Evolutionary conservation across 2,113 vertebrate species (phyloP).

Genomic region (Cygnus atratus): DNA sequence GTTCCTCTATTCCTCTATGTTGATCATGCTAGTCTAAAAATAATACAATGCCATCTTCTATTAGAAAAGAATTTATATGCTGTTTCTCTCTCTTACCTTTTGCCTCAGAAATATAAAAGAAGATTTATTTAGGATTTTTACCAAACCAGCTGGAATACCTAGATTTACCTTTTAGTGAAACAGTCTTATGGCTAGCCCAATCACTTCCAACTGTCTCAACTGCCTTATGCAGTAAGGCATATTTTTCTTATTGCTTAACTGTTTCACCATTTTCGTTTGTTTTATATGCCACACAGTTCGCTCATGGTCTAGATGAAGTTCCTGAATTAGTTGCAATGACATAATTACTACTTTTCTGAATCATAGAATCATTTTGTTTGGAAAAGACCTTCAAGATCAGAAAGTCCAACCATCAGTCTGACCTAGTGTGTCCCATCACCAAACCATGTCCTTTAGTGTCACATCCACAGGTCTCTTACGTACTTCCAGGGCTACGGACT

Average conservation of each 20-base stretch:
- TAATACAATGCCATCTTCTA: background rate
- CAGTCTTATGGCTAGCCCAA: background rate
- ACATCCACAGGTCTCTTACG: too few species aligned
- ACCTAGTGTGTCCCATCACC: background rate
- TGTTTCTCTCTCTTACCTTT: background rate
- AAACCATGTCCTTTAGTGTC: too few species aligned
- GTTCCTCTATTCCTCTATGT: background rate
- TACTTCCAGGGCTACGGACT: too few species aligned
- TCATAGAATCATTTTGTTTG: background rate
- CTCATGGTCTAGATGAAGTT: background rate
- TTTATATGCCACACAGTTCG: background rate
- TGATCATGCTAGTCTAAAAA: background rate
- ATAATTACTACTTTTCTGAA: background rate
- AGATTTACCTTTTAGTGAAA: background rate
- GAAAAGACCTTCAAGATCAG: background rate
- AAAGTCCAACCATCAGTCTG: background rate
- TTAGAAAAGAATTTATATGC: background rate
- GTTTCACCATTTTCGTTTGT: background rate
- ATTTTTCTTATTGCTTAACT: background rate
- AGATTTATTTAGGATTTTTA: background rate
- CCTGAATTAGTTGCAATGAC: background rate
- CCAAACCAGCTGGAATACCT: background rate
- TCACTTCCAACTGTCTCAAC: background rate
- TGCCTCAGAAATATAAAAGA: background rate
- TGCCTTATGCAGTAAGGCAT: background rate